Evolutionary conservation across 2,888 invertebrate genomes (phyloP).

Genomic region (Sesia bembeciformis): DNA sequence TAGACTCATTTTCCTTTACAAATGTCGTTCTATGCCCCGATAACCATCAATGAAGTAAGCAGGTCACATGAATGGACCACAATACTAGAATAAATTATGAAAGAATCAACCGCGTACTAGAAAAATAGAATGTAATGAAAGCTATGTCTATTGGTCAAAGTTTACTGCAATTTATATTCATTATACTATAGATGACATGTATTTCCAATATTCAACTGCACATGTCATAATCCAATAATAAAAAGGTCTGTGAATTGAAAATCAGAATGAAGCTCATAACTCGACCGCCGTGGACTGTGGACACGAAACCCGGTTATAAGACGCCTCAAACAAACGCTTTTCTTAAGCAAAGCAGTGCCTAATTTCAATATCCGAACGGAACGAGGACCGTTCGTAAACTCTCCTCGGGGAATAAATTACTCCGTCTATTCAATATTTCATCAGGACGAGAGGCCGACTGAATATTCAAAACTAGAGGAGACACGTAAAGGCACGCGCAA

Average conservation of each 20-base stretch:
- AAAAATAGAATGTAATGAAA: no score
- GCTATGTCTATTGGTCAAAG: no score
- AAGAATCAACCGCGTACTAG: no score
- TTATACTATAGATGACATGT: no score
- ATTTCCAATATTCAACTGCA: no score
- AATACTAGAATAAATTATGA: no score
- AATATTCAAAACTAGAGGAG: constrained; percentile 73
- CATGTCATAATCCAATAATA: background rate
- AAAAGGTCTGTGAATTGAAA: background rate
- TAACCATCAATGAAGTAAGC: no score
- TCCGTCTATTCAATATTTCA: constrained; percentile 73
- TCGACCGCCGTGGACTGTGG: background rate
- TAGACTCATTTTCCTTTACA: no score
- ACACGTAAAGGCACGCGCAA: constrained; percentile 74
- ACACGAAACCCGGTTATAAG: constrained; percentile 15
- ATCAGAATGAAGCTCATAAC: background rate
- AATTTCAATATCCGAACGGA: constrained; percentile 72
- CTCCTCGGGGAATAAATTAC: constrained; percentile 71
- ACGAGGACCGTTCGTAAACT: constrained; percentile 64
- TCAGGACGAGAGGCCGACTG: constrained; percentile 67
- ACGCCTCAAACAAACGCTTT: constrained; percentile 64
- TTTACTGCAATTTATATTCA: no score
- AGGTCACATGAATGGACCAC: no score
- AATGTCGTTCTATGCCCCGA: no score
- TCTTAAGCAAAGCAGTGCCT: constrained; percentile 68